Conservation (phyloP, 2,888 invertebrate genomes). For the Sturmia bella region DNA sequence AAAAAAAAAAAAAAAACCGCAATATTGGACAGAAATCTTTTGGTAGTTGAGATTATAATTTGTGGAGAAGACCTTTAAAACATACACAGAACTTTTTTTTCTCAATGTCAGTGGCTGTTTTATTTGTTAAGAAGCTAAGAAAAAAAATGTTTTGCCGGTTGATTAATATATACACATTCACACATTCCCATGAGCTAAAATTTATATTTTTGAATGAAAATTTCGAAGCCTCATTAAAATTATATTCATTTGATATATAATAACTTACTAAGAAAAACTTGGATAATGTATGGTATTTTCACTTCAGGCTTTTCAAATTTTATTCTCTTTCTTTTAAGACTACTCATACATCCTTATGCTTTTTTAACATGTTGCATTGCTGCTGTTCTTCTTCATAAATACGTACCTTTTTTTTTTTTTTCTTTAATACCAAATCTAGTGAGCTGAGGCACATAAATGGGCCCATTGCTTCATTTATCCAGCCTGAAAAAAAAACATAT, state of each 20-base stretch:
- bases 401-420: conserved; percentile 8
- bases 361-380: conserved; percentile 26
- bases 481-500: neutral
- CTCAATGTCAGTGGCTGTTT: too few relatives aligned
- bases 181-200: too few relatives aligned
- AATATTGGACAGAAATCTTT: too few relatives aligned
- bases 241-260: neutral
- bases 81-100: too few relatives aligned
- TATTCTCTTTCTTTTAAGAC: neutral
- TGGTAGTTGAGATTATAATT: too few relatives aligned
- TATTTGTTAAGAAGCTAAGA: too few relatives aligned
- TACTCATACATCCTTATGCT: conserved; percentile 1
- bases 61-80: too few relatives aligned
- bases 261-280: neutral
- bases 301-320: conserved; percentile 25
- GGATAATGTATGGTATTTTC: neutral
- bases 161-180: too few relatives aligned
- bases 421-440: conserved; percentile 41
- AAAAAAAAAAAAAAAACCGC: too few relatives aligned
- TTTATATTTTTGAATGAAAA: too few relatives aligned
- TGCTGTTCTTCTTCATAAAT: conserved; percentile 15
- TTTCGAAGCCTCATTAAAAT: neutral
- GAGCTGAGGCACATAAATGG: conserved; percentile 43
- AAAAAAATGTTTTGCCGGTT: too few relatives aligned
- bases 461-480: conserved; percentile 38